Percentiles rank a stretch among this genome's conserved stretches.
Conservation (phyloP, 2,113 vertebrate genomes). For the Chionodraco myersi region DNA sequence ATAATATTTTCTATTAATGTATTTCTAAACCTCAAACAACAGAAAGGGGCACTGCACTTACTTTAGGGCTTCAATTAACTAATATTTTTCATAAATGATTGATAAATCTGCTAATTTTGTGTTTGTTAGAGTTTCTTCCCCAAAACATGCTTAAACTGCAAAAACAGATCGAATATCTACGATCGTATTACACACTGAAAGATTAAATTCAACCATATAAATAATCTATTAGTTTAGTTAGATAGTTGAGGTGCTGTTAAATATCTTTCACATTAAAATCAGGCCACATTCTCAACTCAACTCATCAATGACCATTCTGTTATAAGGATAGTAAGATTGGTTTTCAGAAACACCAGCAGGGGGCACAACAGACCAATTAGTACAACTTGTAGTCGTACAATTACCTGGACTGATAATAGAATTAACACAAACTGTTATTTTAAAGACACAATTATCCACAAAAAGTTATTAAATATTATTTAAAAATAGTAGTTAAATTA, state of each 20-base stretch:
- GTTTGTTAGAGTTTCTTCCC: too few species aligned
- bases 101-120: neutral
- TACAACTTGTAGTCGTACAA: neutral
- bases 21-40: neutral
- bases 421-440: neutral
- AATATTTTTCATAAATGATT: neutral
- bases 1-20: neutral
- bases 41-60: too few species aligned
- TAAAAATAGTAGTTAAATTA: neutral
- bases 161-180: neutral
- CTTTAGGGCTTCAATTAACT: neutral
- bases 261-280: too few species aligned
- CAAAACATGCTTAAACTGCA: too few species aligned
- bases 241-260: too few species aligned
- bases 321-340: neutral
- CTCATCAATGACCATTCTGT: neutral
- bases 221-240: too few species aligned
- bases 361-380: conserved; percentile 18
- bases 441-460: neutral
- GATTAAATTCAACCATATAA: neutral
- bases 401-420: neutral
- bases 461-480: neutral
- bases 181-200: neutral
- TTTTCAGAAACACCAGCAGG: conserved; percentile 55
- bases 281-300: neutral